Conservation (phyloP, 2,888 invertebrate species). For the Colletes collaris region DNA sequence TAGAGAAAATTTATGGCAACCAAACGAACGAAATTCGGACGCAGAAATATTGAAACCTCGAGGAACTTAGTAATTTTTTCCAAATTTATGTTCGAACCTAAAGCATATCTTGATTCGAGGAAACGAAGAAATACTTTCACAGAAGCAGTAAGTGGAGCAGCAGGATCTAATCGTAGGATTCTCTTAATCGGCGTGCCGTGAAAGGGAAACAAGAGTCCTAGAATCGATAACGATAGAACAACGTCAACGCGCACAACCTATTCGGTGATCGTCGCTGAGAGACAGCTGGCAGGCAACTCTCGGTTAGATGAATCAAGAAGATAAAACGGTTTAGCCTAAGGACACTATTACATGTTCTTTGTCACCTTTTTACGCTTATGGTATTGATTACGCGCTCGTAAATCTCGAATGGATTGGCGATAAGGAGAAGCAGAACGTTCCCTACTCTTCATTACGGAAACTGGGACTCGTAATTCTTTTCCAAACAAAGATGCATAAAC, state of each 20-base stretch:
- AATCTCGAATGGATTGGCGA: constrained; percentile 47
- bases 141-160: background rate
- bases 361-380: constrained; percentile 33
- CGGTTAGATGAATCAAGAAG: constrained; percentile 22
- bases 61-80: background rate
- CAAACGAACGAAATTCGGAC: background rate
- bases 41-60: background rate
- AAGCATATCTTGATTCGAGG: background rate
- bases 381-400: constrained; percentile 10
- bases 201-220: background rate
- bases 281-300: constrained; percentile 25
- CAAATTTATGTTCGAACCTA: no score
- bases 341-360: constrained; percentile 26
- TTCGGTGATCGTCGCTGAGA: constrained; percentile 1
- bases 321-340: constrained; percentile 42
- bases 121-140: background rate
- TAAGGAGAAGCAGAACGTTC: constrained; percentile 30
- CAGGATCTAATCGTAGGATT: background rate
- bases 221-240: constrained; percentile 5
- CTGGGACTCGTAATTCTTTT: no score
- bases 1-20: background rate
- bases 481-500: no score
- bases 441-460: background rate
- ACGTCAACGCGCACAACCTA: constrained; percentile 50
- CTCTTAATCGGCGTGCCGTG: background rate